These are phyloP conservation scores for Drosophila rellima DNA, from an alignment of 2,888 invertebrate species.

Conservation along the genomic window DNA sequence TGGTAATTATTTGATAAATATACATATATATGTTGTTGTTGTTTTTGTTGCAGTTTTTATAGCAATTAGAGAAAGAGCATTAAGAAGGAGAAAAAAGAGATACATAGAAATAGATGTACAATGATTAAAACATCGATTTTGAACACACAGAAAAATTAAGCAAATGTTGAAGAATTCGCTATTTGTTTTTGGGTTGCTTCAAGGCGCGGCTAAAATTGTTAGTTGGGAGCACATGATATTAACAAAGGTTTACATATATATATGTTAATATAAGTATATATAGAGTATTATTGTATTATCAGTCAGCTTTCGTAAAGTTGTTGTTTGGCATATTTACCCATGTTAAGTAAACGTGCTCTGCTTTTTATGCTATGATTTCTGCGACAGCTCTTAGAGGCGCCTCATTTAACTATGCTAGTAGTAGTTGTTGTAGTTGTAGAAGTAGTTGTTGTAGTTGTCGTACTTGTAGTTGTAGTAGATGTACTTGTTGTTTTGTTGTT, in stretches of 20 bases:
- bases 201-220: conserved; percentile 57
- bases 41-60: conserved; percentile 47
- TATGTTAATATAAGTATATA: conserved; percentile 16
- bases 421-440: conserved; percentile 28
- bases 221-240: conserved; percentile 49
- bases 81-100: conserved; percentile 39
- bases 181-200: conserved; percentile 18
- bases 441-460: conserved; percentile 19
- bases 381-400: conserved; percentile 51
- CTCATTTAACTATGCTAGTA: conserved; percentile 41
- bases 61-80: conserved; percentile 41
- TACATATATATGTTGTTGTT: conserved; percentile 33
- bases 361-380: conserved; percentile 66
- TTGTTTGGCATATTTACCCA: conserved; percentile 74
- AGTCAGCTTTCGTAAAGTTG: conserved; percentile 13
- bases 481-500: conserved; percentile 43
- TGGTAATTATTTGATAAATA: conserved; percentile 48
- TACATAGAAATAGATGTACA: conserved; percentile 43
- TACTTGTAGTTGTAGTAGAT: conserved; percentile 27
- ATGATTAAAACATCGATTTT: conserved; percentile 34
- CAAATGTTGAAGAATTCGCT: conserved; percentile 20
- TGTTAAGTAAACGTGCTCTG: conserved; percentile 79
- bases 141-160: conserved; percentile 27
- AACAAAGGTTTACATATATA: conserved; percentile 18
- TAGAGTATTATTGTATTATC: conserved; percentile 10